These are phyloP conservation scores for Myotis findleyi DNA, from an alignment of 2,797 vertebrate genomes.

Conservation along the genomic window DNA sequence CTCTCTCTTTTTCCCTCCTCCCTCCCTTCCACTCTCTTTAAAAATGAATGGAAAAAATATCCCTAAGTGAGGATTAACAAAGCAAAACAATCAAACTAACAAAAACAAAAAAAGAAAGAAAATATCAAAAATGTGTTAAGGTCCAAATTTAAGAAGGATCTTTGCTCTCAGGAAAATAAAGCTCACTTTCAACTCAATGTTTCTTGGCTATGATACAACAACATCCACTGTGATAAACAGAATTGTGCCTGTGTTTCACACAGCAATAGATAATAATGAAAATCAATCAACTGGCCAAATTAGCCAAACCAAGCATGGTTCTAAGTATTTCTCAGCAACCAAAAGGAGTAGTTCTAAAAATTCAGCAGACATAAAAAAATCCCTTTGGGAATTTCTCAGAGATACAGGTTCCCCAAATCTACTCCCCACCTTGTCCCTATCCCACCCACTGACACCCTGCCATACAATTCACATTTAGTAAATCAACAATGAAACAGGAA, in stretches of 20 bases:
- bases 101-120: too few relatives aligned
- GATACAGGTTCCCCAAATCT: background rate
- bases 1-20: too few relatives aligned
- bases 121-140: background rate
- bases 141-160: background rate
- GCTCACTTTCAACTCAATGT: background rate
- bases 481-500: background rate
- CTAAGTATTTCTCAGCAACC: background rate
- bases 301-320: background rate
- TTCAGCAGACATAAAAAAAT: background rate
- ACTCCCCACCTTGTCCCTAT: too few relatives aligned
- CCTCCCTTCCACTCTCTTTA: too few relatives aligned
- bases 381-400: background rate
- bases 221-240: background rate
- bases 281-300: background rate
- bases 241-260: background rate
- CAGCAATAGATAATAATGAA: background rate
- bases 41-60: too few relatives aligned
- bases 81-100: too few relatives aligned
- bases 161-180: background rate
- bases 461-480: background rate
- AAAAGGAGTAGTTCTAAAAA: background rate
- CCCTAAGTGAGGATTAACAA: too few relatives aligned
- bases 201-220: background rate
- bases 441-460: background rate